A percentile compares a stretch with the other conserved stretches of the same genome.
Evolutionary conservation across 2,113 vertebrate genomes (phyloP).

Genomic region (Sander vitreus): DNA sequence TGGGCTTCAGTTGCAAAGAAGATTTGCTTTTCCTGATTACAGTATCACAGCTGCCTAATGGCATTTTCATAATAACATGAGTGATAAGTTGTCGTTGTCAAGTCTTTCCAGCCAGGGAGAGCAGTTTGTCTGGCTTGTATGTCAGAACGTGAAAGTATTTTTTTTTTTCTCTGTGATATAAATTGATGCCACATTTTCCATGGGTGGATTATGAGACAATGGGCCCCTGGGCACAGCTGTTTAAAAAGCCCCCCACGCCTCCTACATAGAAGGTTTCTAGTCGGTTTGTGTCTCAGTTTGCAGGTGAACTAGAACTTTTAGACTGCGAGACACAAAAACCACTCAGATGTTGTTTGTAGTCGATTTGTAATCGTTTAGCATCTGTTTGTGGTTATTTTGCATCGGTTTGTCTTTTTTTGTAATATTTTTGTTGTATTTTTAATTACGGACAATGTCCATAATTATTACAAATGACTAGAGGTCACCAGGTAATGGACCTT

Average conservation of each 20-base stretch:
- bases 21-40: constrained; percentile 46
- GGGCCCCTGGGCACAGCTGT: not conserved
- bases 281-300: not conserved
- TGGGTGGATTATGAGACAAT: not conserved
- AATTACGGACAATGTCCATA: too few species aligned
- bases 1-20: constrained; percentile 28
- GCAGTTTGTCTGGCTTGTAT: constrained; percentile 6
- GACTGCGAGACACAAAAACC: not conserved
- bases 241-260: not conserved
- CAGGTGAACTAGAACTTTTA: not conserved
- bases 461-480: too few species aligned
- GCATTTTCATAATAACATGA: constrained; percentile 57
- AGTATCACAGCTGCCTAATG: constrained; percentile 68
- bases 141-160: constrained; percentile 35
- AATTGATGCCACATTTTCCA: constrained; percentile 13
- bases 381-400: not conserved
- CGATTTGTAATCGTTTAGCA: not conserved
- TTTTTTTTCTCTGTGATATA: constrained; percentile 21
- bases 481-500: too few species aligned
- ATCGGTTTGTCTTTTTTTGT: not conserved
- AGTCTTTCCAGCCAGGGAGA: constrained; percentile 28
- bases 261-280: not conserved
- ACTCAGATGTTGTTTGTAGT: not conserved
- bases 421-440: not conserved
- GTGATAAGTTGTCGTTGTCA: constrained; percentile 53